Percentiles rank a stretch among this genome's conserved stretches.
Conservation (phyloP, 2,113 vertebrate species). For the Terrapene triunguis region DNA sequence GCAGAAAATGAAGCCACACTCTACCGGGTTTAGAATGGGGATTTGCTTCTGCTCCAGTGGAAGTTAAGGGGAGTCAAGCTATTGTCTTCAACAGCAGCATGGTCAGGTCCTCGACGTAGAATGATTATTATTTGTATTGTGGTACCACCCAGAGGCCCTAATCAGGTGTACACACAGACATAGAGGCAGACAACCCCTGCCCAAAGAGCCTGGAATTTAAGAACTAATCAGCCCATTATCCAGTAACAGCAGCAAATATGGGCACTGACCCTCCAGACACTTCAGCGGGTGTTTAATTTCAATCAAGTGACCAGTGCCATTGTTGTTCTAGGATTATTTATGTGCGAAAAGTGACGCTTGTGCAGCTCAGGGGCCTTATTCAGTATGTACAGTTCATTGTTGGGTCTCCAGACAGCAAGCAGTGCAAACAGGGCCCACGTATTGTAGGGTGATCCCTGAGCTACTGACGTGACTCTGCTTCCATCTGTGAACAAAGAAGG, state of each 20-base stretch:
- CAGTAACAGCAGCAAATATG: neutral
- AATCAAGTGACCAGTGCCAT: neutral
- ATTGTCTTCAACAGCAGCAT: too few relatives aligned
- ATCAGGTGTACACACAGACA: neutral
- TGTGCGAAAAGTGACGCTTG: constrained; percentile 17
- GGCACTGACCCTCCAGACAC: neutral
- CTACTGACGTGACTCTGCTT: constrained; percentile 24
- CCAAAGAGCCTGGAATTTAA: neutral
- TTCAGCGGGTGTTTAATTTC: neutral
- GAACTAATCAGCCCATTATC: neutral
- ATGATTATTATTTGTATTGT: neutral
- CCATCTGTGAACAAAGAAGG: constrained; percentile 8
- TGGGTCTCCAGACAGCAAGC: constrained; percentile 44
- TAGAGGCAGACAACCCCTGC: neutral
- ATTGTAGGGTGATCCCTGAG: constrained; percentile 51
- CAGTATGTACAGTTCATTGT: constrained; percentile 65
- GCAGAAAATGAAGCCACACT: neutral
- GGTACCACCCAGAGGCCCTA: neutral
- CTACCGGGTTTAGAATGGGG: neutral
- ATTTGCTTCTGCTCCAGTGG: neutral
- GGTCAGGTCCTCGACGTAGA: neutral
- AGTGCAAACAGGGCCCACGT: constrained; percentile 48
- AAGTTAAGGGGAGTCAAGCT: neutral
- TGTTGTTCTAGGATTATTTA: neutral
- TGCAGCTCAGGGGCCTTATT: constrained; percentile 66